Conservation (phyloP, 2,888 invertebrate genomes). For the Tribolium freemani region DNA sequence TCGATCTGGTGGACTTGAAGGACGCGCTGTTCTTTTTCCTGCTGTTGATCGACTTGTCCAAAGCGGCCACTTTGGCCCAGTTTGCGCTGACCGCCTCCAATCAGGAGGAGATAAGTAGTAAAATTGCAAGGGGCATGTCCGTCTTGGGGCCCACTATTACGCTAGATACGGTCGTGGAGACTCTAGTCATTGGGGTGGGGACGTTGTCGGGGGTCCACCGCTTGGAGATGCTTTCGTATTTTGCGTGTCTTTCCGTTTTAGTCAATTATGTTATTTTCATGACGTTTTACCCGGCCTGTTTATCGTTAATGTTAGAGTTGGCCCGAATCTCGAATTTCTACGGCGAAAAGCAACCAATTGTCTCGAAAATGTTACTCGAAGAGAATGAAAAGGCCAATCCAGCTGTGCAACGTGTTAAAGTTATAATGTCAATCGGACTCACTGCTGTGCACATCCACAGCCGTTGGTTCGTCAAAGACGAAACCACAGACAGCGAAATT, state of each 20-base stretch:
- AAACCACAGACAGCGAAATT: constrained; percentile 42
- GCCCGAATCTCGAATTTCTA: constrained; percentile 58
- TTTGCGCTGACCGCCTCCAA: constrained; percentile 84
- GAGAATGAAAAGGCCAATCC: constrained; percentile 92
- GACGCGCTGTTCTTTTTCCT: constrained; percentile 94
- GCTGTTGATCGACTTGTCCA: constrained; percentile 91
- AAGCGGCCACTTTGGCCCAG: constrained; percentile 89
- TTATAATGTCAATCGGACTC: constrained; percentile 94
- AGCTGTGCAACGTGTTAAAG: constrained; percentile 92
- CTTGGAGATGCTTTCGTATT: constrained; percentile 90
- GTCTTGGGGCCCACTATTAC: constrained; percentile 91
- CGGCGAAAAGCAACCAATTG: constrained; percentile 55
- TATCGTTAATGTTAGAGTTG: constrained; percentile 89
- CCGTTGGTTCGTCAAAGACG: constrained; percentile 57
- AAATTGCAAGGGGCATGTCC: constrained; percentile 90
- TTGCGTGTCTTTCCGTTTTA: constrained; percentile 90
- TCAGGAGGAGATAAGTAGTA: constrained; percentile 86
- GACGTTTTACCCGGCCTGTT: constrained; percentile 94
- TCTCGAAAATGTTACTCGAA: constrained; percentile 69
- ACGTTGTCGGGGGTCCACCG: constrained; percentile 90
- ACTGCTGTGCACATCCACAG: constrained; percentile 89
- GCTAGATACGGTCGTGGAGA: constrained; percentile 90
- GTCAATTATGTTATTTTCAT: constrained; percentile 95
- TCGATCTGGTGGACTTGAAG: constrained; percentile 88
- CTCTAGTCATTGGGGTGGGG: constrained; percentile 91